These are phyloP conservation scores for Caenorhabditis sp. DNA, from an alignment of 2,888 invertebrate genomes.

Conservation along the genomic window DNA sequence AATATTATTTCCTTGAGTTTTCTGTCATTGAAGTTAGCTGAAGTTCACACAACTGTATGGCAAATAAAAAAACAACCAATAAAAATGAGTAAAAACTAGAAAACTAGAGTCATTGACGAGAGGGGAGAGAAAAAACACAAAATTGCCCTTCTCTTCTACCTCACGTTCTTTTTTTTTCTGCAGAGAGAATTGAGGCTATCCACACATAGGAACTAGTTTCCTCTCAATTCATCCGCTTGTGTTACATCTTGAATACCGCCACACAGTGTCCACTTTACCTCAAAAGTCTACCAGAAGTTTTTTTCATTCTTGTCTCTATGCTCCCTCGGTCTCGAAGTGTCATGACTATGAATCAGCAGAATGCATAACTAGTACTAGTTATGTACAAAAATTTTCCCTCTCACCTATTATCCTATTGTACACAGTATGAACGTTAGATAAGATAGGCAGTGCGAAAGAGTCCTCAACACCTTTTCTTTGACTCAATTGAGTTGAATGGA, in stretches of 20 bases:
- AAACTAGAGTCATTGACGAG: not conserved
- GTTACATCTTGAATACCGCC: constrained; percentile 42
- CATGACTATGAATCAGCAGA: constrained; percentile 29
- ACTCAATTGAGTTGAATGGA: too few relatives aligned
- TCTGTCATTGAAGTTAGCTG: too few relatives aligned
- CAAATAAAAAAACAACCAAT: not conserved
- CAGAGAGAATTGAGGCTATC: constrained; percentile 48
- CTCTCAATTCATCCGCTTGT: constrained; percentile 45
- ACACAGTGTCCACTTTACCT: constrained; percentile 22
- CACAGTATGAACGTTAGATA: too few relatives aligned
- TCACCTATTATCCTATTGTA: too few relatives aligned
- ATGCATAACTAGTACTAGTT: constrained; percentile 32
- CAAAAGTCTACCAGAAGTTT: not conserved
- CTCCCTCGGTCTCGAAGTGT: not conserved
- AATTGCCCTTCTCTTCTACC: constrained; percentile 7
- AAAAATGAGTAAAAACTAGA: constrained; percentile 3
- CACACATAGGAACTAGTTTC: constrained; percentile 56
- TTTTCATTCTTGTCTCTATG: not conserved
- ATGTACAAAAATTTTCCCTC: not conserved
- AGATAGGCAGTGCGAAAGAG: too few relatives aligned
- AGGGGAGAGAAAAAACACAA: constrained; percentile 3
- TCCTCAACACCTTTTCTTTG: too few relatives aligned
- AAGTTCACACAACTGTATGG: too few relatives aligned
- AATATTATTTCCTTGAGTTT: too few relatives aligned
- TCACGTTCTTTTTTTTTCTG: constrained; percentile 35